Conservation (phyloP, 2,113 vertebrate genomes). For the Microcebus tavaratra region DNA sequence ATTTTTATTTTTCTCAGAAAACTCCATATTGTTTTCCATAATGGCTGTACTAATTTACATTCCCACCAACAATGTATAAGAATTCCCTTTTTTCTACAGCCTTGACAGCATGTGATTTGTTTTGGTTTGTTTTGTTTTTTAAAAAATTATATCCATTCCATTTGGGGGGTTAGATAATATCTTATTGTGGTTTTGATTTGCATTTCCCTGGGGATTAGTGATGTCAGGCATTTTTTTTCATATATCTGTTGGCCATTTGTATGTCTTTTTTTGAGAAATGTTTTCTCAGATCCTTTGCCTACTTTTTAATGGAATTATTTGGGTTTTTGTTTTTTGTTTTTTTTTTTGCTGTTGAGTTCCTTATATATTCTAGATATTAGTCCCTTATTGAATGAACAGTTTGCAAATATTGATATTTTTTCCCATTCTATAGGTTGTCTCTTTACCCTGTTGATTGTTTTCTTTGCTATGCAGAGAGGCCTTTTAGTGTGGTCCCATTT, state of each 20-base stretch:
- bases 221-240: neutral
- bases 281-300: neutral
- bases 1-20: neutral
- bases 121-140: neutral
- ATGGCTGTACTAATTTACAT: neutral
- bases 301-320: neutral
- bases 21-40: neutral
- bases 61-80: neutral
- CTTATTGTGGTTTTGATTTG: neutral
- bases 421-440: neutral
- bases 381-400: neutral
- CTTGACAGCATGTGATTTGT: neutral
- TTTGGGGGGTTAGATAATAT: neutral
- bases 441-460: neutral
- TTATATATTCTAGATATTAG: neutral
- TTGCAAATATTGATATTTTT: neutral
- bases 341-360: neutral
- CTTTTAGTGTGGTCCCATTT: neutral
- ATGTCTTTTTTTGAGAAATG: neutral
- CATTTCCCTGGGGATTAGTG: neutral
- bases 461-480: neutral
- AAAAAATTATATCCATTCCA: neutral
- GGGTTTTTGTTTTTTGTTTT: too few relatives aligned
- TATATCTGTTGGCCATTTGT: neutral
- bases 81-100: neutral